Base-by-base conservation (phyloP, 2,888 invertebrate species). In the Acrobasis suavella region DNA sequence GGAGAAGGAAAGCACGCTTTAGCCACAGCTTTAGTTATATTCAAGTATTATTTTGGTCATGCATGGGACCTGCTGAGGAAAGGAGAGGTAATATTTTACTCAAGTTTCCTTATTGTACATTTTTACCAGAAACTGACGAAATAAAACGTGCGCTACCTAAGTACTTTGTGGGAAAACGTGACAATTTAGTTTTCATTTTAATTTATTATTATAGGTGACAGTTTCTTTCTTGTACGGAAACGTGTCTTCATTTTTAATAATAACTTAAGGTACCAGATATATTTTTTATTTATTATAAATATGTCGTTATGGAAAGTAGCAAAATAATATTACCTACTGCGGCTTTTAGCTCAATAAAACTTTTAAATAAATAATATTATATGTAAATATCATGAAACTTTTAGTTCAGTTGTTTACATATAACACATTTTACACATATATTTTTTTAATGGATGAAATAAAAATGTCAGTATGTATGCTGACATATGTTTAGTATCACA, bases 31-130 rank as follows among this genome's bases (percentile, higher is more conserved):
- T 32, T 32, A 39, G n/a, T 38, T 10, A 55, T 6, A 39, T 39
- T 16, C 12, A 55, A n/a, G 14, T n/a, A 42, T 10, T 16, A 55
- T 38, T 55, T 55, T 39, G 39, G 55, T 55, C 55, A 55, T 39
- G 55, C 39, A 17, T n/a, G 3, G 15, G 39, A 39, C 39, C 6
- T 10, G 39, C 10, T 15, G 15, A n/a, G 15, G n/a, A 9, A 10
- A 16, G 55, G 12, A 39, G 55, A 39, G 55, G 39, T 37, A 32
- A 38, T 55, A 38, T 16, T 55, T 55, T 39, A 39, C 16, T 9
- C 16, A 55, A 39, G 37, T 55, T 55, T 55, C 54, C 54, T 55
- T 54, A 37, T 39, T 32, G 39, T 10, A 38, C 37, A 7, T 16
- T 55, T 39, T 38, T n/a, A 9, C 16, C 55, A 39, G 12, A 55